A percentile compares a stretch with the other conserved stretches of the same genome.
Evolutionary conservation across 2,888 invertebrate species (phyloP).

Genomic region (Epistrophe eligans): DNA sequence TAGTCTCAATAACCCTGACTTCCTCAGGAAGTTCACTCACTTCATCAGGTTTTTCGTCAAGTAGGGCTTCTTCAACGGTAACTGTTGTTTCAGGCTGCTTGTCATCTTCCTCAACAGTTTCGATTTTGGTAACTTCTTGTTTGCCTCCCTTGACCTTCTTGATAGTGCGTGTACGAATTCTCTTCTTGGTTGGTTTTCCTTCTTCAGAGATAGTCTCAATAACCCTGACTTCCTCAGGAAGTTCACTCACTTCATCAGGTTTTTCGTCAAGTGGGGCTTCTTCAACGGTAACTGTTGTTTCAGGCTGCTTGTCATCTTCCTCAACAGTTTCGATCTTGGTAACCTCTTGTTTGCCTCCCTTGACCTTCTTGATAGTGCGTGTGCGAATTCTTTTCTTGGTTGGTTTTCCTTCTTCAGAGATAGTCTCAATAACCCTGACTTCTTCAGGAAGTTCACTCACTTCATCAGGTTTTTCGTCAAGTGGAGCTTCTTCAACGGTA

Average conservation of each 20-base stretch:
- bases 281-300: slow-evolving; percentile 78
- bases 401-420: slow-evolving; percentile 77
- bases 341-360: slow-evolving; percentile 78
- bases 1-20: slow-evolving; percentile 79
- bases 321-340: slow-evolving; percentile 79
- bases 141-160: slow-evolving; percentile 72
- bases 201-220: slow-evolving; percentile 83
- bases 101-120: slow-evolving; percentile 79
- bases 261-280: slow-evolving; percentile 78
- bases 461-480: slow-evolving; percentile 80
- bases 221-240: slow-evolving; percentile 79
- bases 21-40: slow-evolving; percentile 83
- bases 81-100: slow-evolving; percentile 80
- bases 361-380: slow-evolving; percentile 77
- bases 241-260: slow-evolving; percentile 66
- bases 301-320: slow-evolving; percentile 80
- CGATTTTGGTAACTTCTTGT: slow-evolving; percentile 80
- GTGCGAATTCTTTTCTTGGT: slow-evolving; percentile 79
- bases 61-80: slow-evolving; percentile 82
- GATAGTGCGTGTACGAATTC: slow-evolving; percentile 82
- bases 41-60: slow-evolving; percentile 57
- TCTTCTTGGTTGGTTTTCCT: slow-evolving; percentile 80
- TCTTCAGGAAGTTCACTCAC: slow-evolving; percentile 82
- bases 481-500: slow-evolving; percentile 77
- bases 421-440: slow-evolving; percentile 59